Evolutionary conservation across 1,140 invertebrate genomes (phyloP).

Genomic region (Aporrectodea caliginosa): DNA sequence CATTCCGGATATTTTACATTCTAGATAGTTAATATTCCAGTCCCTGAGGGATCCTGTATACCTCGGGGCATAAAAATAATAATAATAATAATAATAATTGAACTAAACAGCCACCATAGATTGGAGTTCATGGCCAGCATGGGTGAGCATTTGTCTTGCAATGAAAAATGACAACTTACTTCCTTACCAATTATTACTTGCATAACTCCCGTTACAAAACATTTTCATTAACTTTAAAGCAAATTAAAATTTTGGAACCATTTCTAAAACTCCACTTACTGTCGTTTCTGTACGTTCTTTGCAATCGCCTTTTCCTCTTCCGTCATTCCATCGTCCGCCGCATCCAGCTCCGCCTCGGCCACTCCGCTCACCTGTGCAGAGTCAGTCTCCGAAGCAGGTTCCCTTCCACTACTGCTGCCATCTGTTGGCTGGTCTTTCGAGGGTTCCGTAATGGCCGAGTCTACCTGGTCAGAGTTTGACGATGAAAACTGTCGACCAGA

Average conservation of each 20-base stretch:
- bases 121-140: too few species aligned
- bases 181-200: background rate
- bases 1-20: too few species aligned
- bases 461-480: background rate
- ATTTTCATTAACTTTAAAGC: background rate
- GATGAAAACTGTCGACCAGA: background rate
- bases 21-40: too few species aligned
- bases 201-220: background rate
- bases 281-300: slow-evolving; percentile 40
- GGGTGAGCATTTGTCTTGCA: too few species aligned
- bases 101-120: too few species aligned
- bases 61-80: too few species aligned
- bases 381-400: background rate
- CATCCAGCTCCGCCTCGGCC: background rate
- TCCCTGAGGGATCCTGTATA: too few species aligned
- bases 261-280: slow-evolving; percentile 37
- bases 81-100: too few species aligned
- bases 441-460: background rate
- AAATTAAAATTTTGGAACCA: background rate
- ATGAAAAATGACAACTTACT: background rate
- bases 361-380: background rate
- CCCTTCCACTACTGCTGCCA: background rate
- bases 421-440: background rate
- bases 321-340: background rate
- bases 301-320: background rate